Conservation (phyloP, 2,113 vertebrate species). For the Hemibagrus wyckioides region DNA sequence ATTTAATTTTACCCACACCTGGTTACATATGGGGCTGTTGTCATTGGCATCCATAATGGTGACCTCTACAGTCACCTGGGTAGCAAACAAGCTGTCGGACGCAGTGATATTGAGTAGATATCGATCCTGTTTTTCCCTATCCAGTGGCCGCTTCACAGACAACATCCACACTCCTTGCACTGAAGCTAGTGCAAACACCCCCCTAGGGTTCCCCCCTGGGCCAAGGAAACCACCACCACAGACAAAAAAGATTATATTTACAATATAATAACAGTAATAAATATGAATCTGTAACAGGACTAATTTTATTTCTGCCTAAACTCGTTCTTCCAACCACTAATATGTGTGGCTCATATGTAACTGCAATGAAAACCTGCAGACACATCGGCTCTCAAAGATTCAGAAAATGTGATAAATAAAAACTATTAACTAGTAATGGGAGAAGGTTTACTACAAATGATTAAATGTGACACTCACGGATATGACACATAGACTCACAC, state of each 20-base stretch:
- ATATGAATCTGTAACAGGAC: neutral
- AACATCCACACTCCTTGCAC: slow-evolving; percentile 95
- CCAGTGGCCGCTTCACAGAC: slow-evolving; percentile 88
- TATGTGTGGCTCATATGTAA: neutral
- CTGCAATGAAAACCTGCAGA: neutral
- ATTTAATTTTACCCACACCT: slow-evolving; percentile 73
- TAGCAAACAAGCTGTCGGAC: slow-evolving; percentile 90
- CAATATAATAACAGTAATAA: neutral
- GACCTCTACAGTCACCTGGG: slow-evolving; percentile 86
- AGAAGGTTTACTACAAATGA: neutral
- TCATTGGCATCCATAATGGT: slow-evolving; percentile 91
- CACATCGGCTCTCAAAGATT: neutral
- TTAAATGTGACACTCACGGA: slow-evolving; percentile 1
- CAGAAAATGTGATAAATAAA: neutral
- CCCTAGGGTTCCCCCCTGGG: slow-evolving; percentile 86
- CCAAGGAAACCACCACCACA: neutral
- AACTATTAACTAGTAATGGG: slow-evolving; percentile 8
- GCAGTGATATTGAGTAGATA: slow-evolving; percentile 94
- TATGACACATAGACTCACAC: slow-evolving; percentile 26
- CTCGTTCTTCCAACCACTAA: neutral
- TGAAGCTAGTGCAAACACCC: slow-evolving; percentile 86
- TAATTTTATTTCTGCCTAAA: neutral
- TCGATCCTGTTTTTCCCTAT: slow-evolving; percentile 90
- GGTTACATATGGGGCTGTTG: slow-evolving; percentile 90
- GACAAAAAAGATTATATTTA: neutral